Evolutionary conservation across 2,888 invertebrate genomes (phyloP).

Genomic region (Standfussiana lucernea): DNA sequence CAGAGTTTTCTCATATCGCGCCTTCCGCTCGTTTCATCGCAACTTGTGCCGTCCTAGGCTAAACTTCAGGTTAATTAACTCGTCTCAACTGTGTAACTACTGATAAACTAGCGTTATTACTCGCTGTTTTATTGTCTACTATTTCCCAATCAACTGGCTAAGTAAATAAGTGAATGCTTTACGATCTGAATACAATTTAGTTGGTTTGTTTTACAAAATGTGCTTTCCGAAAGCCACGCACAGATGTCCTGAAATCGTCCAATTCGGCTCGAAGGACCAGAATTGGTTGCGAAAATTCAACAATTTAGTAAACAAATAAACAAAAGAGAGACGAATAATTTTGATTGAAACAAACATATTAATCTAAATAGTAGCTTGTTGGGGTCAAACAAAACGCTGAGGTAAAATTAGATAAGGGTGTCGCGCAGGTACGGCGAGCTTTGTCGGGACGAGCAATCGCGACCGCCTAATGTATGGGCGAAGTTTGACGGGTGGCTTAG

Average conservation of each 20-base stretch:
- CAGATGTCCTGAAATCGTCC: background rate
- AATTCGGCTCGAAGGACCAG: constrained; percentile 17
- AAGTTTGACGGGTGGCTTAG: constrained; percentile 74
- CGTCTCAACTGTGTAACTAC: constrained; percentile 75
- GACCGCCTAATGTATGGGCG: constrained; percentile 67
- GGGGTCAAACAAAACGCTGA: constrained; percentile 58
- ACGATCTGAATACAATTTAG: background rate
- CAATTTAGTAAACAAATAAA: constrained; percentile 39
- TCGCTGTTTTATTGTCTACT: constrained; percentile 68
- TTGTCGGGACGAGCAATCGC: constrained; percentile 41
- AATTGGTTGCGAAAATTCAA: background rate
- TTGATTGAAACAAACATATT: constrained; percentile 53
- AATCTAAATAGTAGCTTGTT: constrained; percentile 52
- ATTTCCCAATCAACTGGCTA: constrained; percentile 44
- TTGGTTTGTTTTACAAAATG: background rate
- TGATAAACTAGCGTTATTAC: constrained; percentile 81
- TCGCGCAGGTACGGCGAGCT: constrained; percentile 45
- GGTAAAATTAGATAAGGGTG: constrained; percentile 68
- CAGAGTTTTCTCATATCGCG: constrained; percentile 85
- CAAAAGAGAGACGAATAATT: constrained; percentile 23
- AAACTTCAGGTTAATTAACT: constrained; percentile 87
- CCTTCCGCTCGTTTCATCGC: constrained; percentile 73
- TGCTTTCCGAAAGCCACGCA: background rate
- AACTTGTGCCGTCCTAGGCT: constrained; percentile 76
- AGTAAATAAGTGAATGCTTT: constrained; percentile 5